A percentile compares a stretch with the other conserved stretches of the same genome.
These are phyloP conservation scores for Phaetusa simplex DNA, from an alignment of 2,113 vertebrate species.

Conservation along the genomic window DNA sequence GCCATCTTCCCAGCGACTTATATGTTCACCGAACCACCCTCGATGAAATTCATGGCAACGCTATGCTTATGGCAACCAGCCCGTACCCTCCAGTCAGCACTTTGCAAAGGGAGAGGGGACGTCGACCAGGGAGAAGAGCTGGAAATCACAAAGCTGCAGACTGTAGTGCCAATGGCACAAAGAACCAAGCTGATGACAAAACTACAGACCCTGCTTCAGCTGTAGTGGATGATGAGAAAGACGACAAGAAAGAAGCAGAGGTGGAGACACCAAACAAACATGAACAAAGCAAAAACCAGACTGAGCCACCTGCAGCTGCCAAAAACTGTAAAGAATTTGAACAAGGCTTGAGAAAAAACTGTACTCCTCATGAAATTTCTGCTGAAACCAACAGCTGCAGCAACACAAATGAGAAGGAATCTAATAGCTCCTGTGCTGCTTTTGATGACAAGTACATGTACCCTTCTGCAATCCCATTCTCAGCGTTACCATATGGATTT, in stretches of 20 bases:
- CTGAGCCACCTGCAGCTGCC: constrained; percentile 61
- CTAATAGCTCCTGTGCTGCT: constrained; percentile 72
- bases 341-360: constrained; percentile 72
- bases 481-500: constrained; percentile 81
- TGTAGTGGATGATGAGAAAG: constrained; percentile 81
- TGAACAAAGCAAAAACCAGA: constrained; percentile 76
- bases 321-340: constrained; percentile 79
- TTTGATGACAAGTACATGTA: constrained; percentile 84
- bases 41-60: constrained; percentile 84
- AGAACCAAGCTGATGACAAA: constrained; percentile 81
- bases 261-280: constrained; percentile 70
- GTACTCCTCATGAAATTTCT: constrained; percentile 69
- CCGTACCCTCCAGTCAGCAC: constrained; percentile 82
- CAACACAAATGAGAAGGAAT: constrained; percentile 76
- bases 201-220: constrained; percentile 67
- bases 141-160: constrained; percentile 81
- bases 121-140: constrained; percentile 78
- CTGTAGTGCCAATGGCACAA: constrained; percentile 58
- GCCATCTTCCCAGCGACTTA: constrained; percentile 77
- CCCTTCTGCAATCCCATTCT: constrained; percentile 72
- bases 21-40: constrained; percentile 82
- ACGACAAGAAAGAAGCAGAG: constrained; percentile 79
- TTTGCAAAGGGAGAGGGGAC: constrained; percentile 84
- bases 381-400: constrained; percentile 71
- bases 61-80: constrained; percentile 80